Evolutionary conservation across 2,888 invertebrate species (phyloP).

Genomic region (Limulus polyphemus): DNA sequence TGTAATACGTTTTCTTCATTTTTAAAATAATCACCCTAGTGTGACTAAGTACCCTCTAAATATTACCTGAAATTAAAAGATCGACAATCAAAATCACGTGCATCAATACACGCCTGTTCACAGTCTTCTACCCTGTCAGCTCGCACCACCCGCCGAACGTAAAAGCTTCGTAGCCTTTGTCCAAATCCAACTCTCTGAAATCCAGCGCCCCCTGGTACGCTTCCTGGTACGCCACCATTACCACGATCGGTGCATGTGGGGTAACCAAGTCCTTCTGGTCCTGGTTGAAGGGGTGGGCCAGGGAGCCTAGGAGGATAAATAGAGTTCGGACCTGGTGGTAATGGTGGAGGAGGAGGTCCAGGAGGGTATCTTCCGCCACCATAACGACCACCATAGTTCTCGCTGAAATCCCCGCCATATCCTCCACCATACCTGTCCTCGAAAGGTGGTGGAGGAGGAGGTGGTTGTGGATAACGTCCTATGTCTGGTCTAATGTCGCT

Average conservation of each 20-base stretch:
- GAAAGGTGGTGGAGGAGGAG: background rate
- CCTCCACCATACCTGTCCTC: background rate
- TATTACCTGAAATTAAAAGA: slow-evolving; percentile 70
- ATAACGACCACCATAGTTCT: background rate
- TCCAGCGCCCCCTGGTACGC: background rate
- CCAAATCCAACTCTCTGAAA: slow-evolving; percentile 27
- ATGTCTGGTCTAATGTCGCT: slow-evolving; percentile 3
- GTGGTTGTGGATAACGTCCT: background rate
- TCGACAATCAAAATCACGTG: slow-evolving; percentile 67
- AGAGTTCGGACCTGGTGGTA: background rate
- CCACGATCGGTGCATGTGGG: too few relatives aligned
- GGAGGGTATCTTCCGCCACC: background rate
- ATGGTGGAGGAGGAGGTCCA: background rate
- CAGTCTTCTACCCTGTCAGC: slow-evolving; percentile 51
- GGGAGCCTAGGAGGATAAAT: background rate
- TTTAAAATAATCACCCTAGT: too few relatives aligned
- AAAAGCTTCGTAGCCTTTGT: slow-evolving; percentile 23
- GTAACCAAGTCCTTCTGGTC: too few relatives aligned
- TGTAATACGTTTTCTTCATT: too few relatives aligned
- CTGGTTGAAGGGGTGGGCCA: too few relatives aligned
- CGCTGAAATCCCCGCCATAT: too few relatives aligned
- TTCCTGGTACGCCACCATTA: too few relatives aligned
- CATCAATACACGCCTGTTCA: slow-evolving; percentile 69
- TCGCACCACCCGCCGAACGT: slow-evolving; percentile 26
- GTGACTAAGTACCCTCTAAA: background rate